A percentile compares a stretch with the other conserved stretches of the same genome.
Conservation (phyloP, 2,888 invertebrate species). For the Rotaria socialis region DNA sequence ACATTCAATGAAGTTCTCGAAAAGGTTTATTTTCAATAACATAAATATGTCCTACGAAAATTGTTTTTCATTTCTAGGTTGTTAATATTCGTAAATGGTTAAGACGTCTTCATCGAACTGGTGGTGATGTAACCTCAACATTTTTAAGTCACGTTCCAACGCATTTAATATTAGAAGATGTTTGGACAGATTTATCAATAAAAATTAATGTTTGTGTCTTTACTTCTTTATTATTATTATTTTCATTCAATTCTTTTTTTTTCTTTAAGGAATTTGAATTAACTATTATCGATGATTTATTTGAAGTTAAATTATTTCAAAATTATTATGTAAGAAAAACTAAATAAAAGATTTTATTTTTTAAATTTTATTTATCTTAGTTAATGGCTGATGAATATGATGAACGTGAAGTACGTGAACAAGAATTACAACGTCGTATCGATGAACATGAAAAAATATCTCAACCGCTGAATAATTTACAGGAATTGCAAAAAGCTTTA, state of each 20-base stretch:
- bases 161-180: not conserved
- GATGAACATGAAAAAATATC: not conserved
- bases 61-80: not conserved
- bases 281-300: constrained; percentile 44
- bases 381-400: constrained; percentile 33
- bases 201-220: not conserved
- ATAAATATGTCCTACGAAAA: too few relatives aligned
- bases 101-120: not conserved
- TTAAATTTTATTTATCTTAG: not conserved
- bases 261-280: constrained; percentile 38
- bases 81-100: constrained; percentile 28
- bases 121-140: not conserved
- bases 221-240: not conserved
- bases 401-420: constrained; percentile 17
- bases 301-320: constrained; percentile 43
- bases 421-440: constrained; percentile 41
- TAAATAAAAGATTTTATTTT: too few relatives aligned
- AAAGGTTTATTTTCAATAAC: not conserved
- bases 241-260: not conserved
- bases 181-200: not conserved
- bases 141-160: not conserved
- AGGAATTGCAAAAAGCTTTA: not conserved
- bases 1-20: constrained; percentile 13
- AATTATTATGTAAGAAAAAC: constrained; percentile 39
- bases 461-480: not conserved